Percentiles rank a stretch among this genome's conserved stretches.
phyloP scores from a whole-genome alignment of 2,888 invertebrate genomes.

The Alloplasta piceator region DNA sequence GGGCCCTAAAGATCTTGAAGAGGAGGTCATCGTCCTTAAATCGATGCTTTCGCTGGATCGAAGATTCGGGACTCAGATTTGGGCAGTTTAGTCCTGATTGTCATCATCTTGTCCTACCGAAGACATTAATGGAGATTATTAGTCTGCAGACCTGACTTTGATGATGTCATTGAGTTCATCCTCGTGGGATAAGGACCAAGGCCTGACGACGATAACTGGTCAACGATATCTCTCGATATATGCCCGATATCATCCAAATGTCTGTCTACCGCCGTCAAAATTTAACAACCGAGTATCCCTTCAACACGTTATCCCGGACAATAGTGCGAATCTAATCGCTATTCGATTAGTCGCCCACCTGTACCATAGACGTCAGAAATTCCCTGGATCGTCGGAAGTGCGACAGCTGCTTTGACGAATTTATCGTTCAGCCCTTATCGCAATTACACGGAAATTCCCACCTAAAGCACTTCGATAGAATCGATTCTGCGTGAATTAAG shows the following conservation, averaged over 20 bases:
- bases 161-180: conserved; percentile 20
- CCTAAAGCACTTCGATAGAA: background rate
- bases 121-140: too few relatives aligned
- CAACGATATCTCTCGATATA: background rate
- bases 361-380: conserved; percentile 12
- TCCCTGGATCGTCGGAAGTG: conserved; percentile 41
- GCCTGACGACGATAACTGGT: background rate
- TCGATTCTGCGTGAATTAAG: too few relatives aligned
- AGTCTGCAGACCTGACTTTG: background rate
- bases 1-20: too few relatives aligned
- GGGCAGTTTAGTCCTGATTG: background rate
- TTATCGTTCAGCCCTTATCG: conserved; percentile 3
- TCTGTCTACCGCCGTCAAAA: background rate
- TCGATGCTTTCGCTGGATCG: conserved; percentile 22
- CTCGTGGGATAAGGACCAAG: conserved; percentile 1
- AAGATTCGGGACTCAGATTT: conserved; percentile 1
- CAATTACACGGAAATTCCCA: background rate
- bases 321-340: conserved; percentile 52
- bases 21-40: too few relatives aligned
- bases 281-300: conserved; percentile 14
- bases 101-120: too few relatives aligned
- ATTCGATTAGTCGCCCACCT: conserved; percentile 44
- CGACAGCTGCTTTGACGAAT: conserved; percentile 33
- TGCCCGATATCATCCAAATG: background rate
- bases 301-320: conserved; percentile 24